Conservation (phyloP, 2,113 vertebrate species). For the Megalops atlanticus region DNA sequence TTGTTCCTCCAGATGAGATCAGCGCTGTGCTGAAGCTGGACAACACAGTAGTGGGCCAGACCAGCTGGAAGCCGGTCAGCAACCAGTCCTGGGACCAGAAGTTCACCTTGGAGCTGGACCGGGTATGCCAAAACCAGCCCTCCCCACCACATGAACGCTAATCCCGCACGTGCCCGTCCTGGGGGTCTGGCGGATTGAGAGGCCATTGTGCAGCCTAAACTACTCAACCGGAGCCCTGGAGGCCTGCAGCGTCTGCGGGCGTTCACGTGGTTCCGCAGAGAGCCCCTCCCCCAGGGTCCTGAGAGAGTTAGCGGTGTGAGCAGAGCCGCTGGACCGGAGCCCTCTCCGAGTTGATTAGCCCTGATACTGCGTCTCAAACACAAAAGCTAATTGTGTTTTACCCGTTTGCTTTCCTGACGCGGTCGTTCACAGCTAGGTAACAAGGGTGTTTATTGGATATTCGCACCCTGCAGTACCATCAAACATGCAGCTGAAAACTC, state of each 20-base stretch:
- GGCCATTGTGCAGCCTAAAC: background rate
- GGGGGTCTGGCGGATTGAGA: background rate
- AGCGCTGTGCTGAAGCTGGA: slow-evolving; percentile 97
- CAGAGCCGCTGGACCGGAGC: too few species aligned
- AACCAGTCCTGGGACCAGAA: slow-evolving; percentile 99
- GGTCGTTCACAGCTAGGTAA: too few species aligned
- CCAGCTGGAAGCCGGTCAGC: slow-evolving; percentile 93
- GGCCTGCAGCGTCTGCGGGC: background rate
- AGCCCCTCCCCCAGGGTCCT: too few species aligned
- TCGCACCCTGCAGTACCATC: too few species aligned
- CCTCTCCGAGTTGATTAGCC: too few species aligned
- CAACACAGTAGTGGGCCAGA: slow-evolving; percentile 97
- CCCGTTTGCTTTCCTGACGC: too few species aligned
- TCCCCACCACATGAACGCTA: background rate
- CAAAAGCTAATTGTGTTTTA: too few species aligned
- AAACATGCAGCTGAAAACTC: too few species aligned
- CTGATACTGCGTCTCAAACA: too few species aligned
- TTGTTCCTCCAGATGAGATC: slow-evolving; percentile 84
- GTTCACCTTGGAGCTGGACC: slow-evolving; percentile 97
- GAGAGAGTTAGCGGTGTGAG: too few species aligned
- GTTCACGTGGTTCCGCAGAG: background rate
- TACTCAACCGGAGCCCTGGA: background rate
- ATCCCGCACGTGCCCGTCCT: background rate
- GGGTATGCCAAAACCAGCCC: too few species aligned
- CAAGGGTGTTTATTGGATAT: too few species aligned